Conservation (phyloP, 2,113 vertebrate genomes). For the Mesoclemmys tuberculata region DNA sequence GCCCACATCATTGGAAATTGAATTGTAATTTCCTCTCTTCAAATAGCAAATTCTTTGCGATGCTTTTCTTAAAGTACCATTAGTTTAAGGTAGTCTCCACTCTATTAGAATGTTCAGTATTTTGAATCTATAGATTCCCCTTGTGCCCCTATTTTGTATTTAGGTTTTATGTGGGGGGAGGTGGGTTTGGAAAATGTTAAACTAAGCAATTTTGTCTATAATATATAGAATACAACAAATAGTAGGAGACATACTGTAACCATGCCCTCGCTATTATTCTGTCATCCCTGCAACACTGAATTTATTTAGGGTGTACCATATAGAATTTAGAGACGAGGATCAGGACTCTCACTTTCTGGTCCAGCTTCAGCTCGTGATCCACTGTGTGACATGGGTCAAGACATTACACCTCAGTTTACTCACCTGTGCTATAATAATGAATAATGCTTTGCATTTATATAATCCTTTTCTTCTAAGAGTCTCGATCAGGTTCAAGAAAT, state of each 20-base stretch:
- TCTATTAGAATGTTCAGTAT: not conserved
- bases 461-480: not conserved
- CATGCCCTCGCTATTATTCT: not conserved
- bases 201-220: not conserved
- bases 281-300: not conserved
- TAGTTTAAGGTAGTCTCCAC: not conserved
- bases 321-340: not conserved
- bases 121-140: not conserved
- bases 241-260: not conserved
- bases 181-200: not conserved
- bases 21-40: not conserved
- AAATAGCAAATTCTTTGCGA: not conserved
- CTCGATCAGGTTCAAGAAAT: not conserved
- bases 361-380: not conserved
- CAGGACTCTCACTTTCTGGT: not conserved
- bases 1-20: not conserved
- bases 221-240: not conserved
- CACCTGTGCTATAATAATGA: not conserved
- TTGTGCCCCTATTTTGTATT: not conserved
- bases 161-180: not conserved
- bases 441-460: not conserved
- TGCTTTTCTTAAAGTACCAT: not conserved
- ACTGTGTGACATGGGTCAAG: not conserved
- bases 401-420: not conserved
- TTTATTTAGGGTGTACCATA: not conserved